Conservation (phyloP, 2,113 vertebrate species). For the Aspidoscelis tigris region DNA sequence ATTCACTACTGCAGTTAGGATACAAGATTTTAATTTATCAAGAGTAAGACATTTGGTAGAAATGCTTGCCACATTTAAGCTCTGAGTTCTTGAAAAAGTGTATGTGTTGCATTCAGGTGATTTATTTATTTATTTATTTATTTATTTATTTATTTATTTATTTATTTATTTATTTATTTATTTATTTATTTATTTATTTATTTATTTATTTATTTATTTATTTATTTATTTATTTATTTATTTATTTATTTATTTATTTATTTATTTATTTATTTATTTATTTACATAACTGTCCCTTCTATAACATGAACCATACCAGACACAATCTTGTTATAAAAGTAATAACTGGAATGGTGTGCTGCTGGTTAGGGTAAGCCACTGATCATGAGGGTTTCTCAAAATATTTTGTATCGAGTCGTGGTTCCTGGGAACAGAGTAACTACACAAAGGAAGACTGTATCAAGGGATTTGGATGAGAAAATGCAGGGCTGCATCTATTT, state of each 20-base stretch:
- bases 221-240: neutral
- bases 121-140: neutral
- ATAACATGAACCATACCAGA: no score
- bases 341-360: no score
- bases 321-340: no score
- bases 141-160: neutral
- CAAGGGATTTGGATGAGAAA: neutral
- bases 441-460: neutral
- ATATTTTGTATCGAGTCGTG: no score
- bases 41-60: neutral
- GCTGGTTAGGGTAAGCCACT: no score
- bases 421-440: no score
- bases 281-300: no score
- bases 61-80: neutral
- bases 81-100: neutral
- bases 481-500: neutral
- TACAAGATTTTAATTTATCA: neutral
- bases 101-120: neutral
- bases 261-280: neutral
- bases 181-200: neutral
- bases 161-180: neutral
- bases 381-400: no score
- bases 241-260: neutral
- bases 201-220: neutral
- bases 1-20: neutral